A percentile compares a stretch with the other conserved stretches of the same genome.
Conservation (phyloP, 2,797 vertebrate genomes). For the Eulemur rubriventer region DNA sequence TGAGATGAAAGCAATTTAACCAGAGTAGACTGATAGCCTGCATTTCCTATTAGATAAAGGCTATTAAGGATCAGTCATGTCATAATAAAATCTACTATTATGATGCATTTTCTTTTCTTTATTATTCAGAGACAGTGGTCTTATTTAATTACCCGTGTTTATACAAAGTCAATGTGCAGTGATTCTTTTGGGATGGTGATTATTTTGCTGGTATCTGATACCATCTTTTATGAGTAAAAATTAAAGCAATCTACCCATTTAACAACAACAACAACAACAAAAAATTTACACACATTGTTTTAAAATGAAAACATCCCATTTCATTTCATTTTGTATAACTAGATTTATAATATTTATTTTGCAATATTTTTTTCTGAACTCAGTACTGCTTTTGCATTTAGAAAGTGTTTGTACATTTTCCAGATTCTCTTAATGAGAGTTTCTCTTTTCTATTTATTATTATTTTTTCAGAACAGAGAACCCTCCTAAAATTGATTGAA, state of each 20-base stretch:
- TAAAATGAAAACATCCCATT: background rate
- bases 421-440: background rate
- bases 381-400: background rate
- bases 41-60: conserved; percentile 68
- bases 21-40: conserved; percentile 46
- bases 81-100: conserved; percentile 67
- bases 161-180: background rate
- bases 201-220: conserved; percentile 17
- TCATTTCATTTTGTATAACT: conserved; percentile 21
- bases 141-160: conserved; percentile 76
- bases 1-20: conserved; percentile 45
- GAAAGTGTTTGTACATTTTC: background rate
- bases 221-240: conserved; percentile 38
- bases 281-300: background rate
- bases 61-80: conserved; percentile 59
- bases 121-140: conserved; percentile 78
- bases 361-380: background rate
- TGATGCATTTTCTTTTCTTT: conserved; percentile 65
- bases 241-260: conserved; percentile 17
- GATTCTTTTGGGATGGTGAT: conserved; percentile 34
- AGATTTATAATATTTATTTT: conserved; percentile 4
- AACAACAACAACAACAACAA: background rate
- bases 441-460: background rate
- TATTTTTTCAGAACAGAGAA: background rate
- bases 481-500: background rate